Evolutionary conservation across 2,113 vertebrate species (phyloP).

Genomic region (Lagopus leucura): DNA sequence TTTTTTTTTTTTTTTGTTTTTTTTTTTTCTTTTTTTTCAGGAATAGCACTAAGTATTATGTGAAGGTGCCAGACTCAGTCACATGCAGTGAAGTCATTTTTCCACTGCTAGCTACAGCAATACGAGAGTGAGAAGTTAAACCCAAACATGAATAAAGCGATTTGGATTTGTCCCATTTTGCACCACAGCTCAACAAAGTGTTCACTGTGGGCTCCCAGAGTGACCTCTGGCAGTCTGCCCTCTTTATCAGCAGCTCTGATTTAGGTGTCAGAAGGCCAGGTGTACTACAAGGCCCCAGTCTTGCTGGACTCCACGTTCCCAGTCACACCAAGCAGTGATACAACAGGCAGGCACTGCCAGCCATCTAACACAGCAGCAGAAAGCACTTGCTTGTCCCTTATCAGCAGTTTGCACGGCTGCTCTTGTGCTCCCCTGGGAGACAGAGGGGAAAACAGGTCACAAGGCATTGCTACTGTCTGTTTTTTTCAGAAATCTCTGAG

Average conservation of each 20-base stretch:
- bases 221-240: rapidly evolving
- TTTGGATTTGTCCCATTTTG: neutral
- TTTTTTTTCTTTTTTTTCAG: neutral
- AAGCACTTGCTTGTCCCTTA: neutral
- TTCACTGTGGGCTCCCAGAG: neutral
- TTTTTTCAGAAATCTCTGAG: neutral
- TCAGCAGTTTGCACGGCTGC: neutral
- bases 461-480: neutral
- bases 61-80: slow-evolving; percentile 16
- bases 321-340: neutral
- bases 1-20: neutral
- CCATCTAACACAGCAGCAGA: neutral
- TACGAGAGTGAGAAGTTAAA: neutral
- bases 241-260: neutral
- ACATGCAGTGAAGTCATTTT: slow-evolving; percentile 43
- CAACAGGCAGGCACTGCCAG: neutral
- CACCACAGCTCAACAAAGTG: neutral
- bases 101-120: neutral
- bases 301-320: neutral
- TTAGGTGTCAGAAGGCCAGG: neutral
- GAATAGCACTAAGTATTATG: neutral
- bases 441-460: neutral
- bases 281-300: neutral
- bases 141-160: neutral
- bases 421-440: neutral